Conservation (phyloP, 2,797 vertebrate genomes). For the Morelia viridis region DNA sequence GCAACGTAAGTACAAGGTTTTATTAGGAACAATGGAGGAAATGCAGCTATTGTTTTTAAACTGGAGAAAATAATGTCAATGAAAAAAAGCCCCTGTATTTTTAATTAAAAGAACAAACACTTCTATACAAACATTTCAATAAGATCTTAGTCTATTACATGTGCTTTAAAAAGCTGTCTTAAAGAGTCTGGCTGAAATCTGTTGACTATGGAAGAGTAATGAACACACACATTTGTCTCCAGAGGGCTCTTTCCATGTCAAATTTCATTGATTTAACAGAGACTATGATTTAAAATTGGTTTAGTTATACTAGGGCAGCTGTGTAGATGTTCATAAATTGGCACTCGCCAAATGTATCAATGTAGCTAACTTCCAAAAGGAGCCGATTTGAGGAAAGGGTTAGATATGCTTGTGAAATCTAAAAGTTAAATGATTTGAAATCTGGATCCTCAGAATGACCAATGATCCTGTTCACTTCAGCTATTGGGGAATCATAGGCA, state of each 20-base stretch:
- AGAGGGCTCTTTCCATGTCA: background rate
- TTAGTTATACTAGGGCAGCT: constrained; percentile 5
- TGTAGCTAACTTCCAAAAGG: background rate
- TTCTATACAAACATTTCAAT: background rate
- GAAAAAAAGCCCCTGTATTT: background rate
- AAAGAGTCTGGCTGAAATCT: constrained; percentile 4
- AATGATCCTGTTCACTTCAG: background rate
- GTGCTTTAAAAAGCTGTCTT: background rate
- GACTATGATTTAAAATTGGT: constrained; percentile 27
- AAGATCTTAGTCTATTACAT: constrained; percentile 7
- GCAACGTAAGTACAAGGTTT: no score
- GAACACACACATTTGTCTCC: background rate
- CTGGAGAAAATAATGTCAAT: background rate
- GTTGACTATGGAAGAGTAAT: constrained; percentile 27
- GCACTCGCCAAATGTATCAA: background rate
- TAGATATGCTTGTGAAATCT: background rate
- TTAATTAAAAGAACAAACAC: background rate
- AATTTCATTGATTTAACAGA: constrained; percentile 25
- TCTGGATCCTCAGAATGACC: no score
- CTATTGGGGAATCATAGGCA: background rate
- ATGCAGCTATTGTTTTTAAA: background rate
- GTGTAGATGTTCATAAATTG: background rate
- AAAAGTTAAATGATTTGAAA: no score
- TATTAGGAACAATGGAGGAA: no score
- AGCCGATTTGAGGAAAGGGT: no score